Base-by-base conservation (phyloP, 35 echinoderm and acorn worm genomes). In the Amphiura filiformis region DNA sequence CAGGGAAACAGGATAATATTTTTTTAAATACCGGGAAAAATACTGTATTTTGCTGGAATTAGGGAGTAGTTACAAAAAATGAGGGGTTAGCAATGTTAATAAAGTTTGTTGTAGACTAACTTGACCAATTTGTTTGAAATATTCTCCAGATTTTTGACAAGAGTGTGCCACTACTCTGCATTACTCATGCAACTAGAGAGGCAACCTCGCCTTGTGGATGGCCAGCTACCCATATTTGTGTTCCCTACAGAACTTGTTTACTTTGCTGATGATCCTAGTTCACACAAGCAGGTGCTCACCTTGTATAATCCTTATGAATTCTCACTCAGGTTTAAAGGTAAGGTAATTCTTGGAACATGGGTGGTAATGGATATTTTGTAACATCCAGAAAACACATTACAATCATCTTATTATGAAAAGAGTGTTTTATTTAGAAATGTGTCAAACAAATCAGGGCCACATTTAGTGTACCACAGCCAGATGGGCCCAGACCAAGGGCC, bases 261-360 rank as follows among this genome's bases (percentile, higher is more conserved):
- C 76, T 99, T 94, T 80, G 96, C 84, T 42, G 96, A 99, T 90
- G 90, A 99, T 82, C 93, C 78, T 13, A 85, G 39, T 56, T 88
- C 93, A 18, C 96, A 99, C 56, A 99, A 99, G 34, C 96, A 99
- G 79, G 90, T 99, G 0, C 75, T 99, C 42, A 99, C 96, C 7
- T 34, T 99, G 0, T 99, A 99, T 83, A 99, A 99, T 76, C 96
- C 96, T n/a, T 99, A 99, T 92, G 96, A 94, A 37, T 99, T 99
- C 75, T 47, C 93, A 14, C 84, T 99, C 26, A 87, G 79, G 56
- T 99, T 92, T 81, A 99, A 99, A 90, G 96, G 96, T 99, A 88
- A 91, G 84, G 57, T 17, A 34, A 83, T 49, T 84, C n/a, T 0
- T 42, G 1, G 28, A 65, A 40, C 9, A 3, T 56, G 35, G 0